Conservation (phyloP, 1,140 invertebrate species). For the Anagrus nilaparvatae region DNA sequence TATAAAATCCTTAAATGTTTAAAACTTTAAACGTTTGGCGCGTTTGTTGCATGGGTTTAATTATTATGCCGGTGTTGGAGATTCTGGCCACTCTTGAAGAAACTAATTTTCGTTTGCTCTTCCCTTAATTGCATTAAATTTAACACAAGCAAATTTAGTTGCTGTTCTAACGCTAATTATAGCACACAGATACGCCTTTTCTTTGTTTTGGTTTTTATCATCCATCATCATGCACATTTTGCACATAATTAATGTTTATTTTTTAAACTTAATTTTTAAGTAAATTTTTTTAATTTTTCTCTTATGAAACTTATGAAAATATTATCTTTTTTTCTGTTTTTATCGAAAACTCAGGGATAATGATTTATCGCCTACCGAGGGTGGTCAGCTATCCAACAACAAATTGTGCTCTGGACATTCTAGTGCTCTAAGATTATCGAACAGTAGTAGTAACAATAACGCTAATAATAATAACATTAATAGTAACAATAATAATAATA, state of each 20-base stretch:
- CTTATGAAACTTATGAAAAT: no score
- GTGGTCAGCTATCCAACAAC: conserved; percentile 42
- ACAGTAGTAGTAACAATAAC: conserved; percentile 15
- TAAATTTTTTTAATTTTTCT: no score
- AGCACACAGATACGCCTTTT: no score
- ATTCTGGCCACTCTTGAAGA: conserved; percentile 37
- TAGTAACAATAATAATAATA: background rate
- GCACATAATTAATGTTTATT: no score
- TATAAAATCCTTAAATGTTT: no score
- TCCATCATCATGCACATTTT: no score
- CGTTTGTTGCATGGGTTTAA: conserved; percentile 7
- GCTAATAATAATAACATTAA: conserved; percentile 25
- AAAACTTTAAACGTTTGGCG: background rate
- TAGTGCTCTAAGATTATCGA: conserved; percentile 26
- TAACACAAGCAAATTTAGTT: no score
- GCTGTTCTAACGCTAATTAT: no score
- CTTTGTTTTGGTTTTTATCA: no score
- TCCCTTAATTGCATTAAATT: conserved; percentile 4
- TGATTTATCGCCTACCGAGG: conserved; percentile 45
- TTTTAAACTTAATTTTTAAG: no score
- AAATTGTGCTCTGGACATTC: conserved; percentile 43
- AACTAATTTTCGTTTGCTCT: conserved; percentile 11
- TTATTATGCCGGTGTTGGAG: conserved; percentile 33
- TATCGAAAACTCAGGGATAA: conserved; percentile 40
- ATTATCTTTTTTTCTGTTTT: no score